Evolutionary conservation across 2,113 vertebrate species (phyloP), one percentile per base, ranked within the genome.

Genomic region (Toxotes chatareus): DNA sequence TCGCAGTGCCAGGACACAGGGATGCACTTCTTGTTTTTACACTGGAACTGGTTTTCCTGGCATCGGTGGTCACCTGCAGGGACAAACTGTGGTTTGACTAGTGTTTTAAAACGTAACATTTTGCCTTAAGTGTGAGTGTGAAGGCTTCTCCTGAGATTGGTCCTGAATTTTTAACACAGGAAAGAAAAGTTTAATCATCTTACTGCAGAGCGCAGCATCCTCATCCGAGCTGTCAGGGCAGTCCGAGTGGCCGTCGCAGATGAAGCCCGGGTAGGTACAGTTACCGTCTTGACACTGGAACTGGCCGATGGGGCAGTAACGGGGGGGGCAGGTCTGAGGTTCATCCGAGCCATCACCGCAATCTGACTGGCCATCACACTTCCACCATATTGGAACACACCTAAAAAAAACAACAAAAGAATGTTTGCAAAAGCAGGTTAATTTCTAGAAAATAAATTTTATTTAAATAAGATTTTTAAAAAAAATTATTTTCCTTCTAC

Each of bases 151-250:
- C 27, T 57, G 23, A 31, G 14, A 34, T 9, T 34, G 9, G 11
- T 27, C 27, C n/a, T 23, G 53, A 4, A 56, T 12, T 56, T 56
- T 23, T 56, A 12, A 11, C n/a, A n/a, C 13, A 14, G 19, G 51
- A 19, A 38, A 53, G 36, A 56, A 5, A 32, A n/a, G 42, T 69
- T 27, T 21, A 19, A 51, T 27, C 23, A 34, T 69, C 91, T 5
- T 92, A 95, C 94, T 95, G 88, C 94, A 95, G 49, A 95, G 94
- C 23, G 93, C 93, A 0, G 93, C 92, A 4, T 95, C 93, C 84
- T 95, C 94, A 23, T 95, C 94, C 7, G 94, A 94, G 46, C 81
- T 71, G 80, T 95, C 94, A 1, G 90, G 86, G 55, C 94, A 95
- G 83, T 95, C 85, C 0, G 71, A 4, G 44, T 92, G 60, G 23